Evolutionary conservation across 2,113 vertebrate genomes (phyloP).

Genomic region (Tiliqua scincoides): DNA sequence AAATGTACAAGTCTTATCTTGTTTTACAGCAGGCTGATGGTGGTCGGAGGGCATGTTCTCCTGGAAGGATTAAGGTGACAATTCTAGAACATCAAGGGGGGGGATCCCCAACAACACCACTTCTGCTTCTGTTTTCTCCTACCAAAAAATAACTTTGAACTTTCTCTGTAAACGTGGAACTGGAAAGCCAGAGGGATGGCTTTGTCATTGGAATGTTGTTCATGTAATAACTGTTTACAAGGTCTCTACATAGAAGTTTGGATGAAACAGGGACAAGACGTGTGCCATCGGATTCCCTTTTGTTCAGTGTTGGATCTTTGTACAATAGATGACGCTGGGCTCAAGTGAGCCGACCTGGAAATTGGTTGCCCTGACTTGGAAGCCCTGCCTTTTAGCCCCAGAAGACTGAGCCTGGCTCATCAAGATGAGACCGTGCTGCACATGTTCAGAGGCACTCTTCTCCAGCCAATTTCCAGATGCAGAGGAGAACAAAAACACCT

Average conservation of each 20-base stretch:
- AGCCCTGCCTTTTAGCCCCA: no score
- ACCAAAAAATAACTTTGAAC: fast-evolving
- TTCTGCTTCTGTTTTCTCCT: not conserved
- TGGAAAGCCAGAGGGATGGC: not conserved
- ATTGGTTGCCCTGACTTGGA: not conserved
- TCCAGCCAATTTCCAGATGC: not conserved
- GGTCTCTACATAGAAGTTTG: not conserved
- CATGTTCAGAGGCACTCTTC: fast-evolving
- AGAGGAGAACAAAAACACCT: not conserved
- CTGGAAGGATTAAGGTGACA: constrained; percentile 20
- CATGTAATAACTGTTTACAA: not conserved
- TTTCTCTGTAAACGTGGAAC: not conserved
- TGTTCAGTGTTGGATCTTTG: not conserved
- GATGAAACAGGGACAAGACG: constrained; percentile 43
- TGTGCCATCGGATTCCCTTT: constrained; percentile 11
- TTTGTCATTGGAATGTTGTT: not conserved
- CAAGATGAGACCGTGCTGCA: not conserved
- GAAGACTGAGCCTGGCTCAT: not conserved
- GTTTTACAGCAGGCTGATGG: not conserved
- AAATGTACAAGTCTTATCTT: not conserved
- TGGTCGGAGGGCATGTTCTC: not conserved
- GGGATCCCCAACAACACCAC: fast-evolving
- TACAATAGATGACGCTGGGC: no score
- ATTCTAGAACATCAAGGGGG: constrained; percentile 49
- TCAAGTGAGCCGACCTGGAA: not conserved